Evolutionary conservation across 2,888 invertebrate species (phyloP), one percentile per base, ranked within the genome.

Genomic region (Neoascia interrupta): DNA sequence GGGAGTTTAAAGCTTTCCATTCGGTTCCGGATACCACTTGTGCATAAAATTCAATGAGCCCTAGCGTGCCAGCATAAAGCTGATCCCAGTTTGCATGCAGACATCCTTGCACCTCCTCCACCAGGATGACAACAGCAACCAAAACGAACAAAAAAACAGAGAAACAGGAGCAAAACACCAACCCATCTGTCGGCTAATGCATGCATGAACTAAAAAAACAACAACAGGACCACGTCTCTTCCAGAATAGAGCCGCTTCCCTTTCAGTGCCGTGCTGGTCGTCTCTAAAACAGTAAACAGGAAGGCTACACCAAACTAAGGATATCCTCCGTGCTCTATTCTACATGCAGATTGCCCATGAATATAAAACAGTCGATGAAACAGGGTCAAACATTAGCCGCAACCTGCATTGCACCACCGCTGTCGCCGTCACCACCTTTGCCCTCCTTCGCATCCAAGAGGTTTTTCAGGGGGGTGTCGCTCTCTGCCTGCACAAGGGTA

Each of bases 341-440:
- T 56, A 79, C 81, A 75, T 81, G 66, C 75, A 76, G 75, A 81
- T 73, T 81, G 81, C 79, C 82, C 82, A 82, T 83, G 82, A 83
- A 81, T 79, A 82, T 83, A 81, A 82, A 83, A 81, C 75, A 81
- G 69, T 68, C 68, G 79, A 73, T 82, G 66, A 85, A 87, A 87
- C 85, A 87, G 88, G 87, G 87, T 87, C 88, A 87, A 86, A 88
- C 85, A 86, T 87, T 86, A 86, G 86, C 87, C 87, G 87, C 86
- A 87, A 87, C 86, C 88, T 87, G 88, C 88, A 88, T 85, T 88
- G 88, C 86, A 88, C 86, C 87, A 86, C 83, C 72, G 73, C 66
- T 66, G 73, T 64, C 64, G 58, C 58, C 64, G 63, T 34, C 63
- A 60, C 56, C 66, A 66, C 72, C 54, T 73, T 21, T 53, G 39